These are phyloP conservation scores for Branchellion lobata DNA, from an alignment of 2,888 invertebrate species.

Conservation along the genomic window DNA sequence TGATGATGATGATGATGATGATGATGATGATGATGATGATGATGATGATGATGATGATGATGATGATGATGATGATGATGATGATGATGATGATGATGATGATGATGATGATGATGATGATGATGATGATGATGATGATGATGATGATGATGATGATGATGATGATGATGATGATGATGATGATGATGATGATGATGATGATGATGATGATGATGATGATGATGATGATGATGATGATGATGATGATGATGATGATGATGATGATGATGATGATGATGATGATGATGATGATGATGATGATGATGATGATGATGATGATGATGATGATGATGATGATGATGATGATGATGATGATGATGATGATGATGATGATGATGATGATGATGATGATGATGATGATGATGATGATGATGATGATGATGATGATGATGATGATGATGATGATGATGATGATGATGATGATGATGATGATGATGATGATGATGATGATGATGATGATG, in stretches of 20 bases:
- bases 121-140: conserved; percentile 30
- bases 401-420: conserved; percentile 20
- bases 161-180: conserved; percentile 25
- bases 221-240: conserved; percentile 38
- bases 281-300: conserved; percentile 16
- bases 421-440: conserved; percentile 12
- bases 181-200: conserved; percentile 32
- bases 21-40: conserved; percentile 24
- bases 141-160: conserved; percentile 33
- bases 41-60: conserved; percentile 19
- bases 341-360: background rate
- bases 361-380: conserved; percentile 3
- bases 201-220: conserved; percentile 25
- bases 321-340: conserved; percentile 7
- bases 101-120: conserved; percentile 31
- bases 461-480: conserved; percentile 18
- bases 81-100: conserved; percentile 21
- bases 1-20: conserved; percentile 24
- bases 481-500: conserved; percentile 24
- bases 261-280: conserved; percentile 12
- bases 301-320: conserved; percentile 23
- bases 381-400: conserved; percentile 19
- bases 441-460: conserved; percentile 25
- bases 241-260: conserved; percentile 12
- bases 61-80: conserved; percentile 31